phyloP scores from a whole-genome alignment of 2,113 vertebrate genomes.

The Callipepla squamata region DNA sequence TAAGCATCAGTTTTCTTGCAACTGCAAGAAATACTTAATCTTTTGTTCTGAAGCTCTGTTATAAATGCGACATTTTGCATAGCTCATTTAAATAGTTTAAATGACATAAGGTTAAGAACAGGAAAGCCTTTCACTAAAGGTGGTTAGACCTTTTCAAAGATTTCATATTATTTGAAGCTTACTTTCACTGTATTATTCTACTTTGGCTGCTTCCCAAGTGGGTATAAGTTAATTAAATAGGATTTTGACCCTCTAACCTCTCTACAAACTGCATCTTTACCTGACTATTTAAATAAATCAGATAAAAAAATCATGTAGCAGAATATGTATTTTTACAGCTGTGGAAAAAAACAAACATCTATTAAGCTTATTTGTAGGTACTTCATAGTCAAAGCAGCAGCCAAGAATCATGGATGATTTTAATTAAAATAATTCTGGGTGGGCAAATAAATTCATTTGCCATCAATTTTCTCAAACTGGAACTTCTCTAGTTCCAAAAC shows the following conservation, averaged over 20 bases:
- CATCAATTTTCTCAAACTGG: conserved; percentile 21
- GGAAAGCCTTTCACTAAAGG: conserved; percentile 67
- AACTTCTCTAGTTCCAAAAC: conserved; percentile 12
- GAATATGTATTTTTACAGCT: conserved; percentile 67
- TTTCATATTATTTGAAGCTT: conserved; percentile 70
- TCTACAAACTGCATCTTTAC: conserved; percentile 61
- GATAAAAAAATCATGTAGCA: conserved; percentile 61
- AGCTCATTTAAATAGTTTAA: conserved; percentile 64
- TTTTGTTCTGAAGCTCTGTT: conserved; percentile 21
- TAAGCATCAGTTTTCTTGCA: conserved; percentile 38
- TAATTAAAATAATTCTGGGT: conserved; percentile 75
- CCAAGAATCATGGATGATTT: conserved; percentile 66
- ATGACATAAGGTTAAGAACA: conserved; percentile 64
- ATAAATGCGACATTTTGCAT: conserved; percentile 49
- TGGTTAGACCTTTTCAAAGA: conserved; percentile 62
- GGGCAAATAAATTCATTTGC: conserved; percentile 39
- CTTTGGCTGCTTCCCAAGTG: conserved; percentile 57
- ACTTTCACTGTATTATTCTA: conserved; percentile 72
- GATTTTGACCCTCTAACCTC: conserved; percentile 71
- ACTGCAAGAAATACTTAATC: conserved; percentile 24
- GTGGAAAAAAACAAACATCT: conserved; percentile 59
- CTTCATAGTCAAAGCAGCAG: conserved; percentile 65
- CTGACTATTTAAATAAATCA: conserved; percentile 80
- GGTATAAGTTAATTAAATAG: conserved; percentile 71
- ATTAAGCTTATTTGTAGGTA: conserved; percentile 75